Percentiles rank a stretch among this genome's conserved stretches.
Conservation (phyloP, 2,113 vertebrate species). For the Bungarus multicinctus region DNA sequence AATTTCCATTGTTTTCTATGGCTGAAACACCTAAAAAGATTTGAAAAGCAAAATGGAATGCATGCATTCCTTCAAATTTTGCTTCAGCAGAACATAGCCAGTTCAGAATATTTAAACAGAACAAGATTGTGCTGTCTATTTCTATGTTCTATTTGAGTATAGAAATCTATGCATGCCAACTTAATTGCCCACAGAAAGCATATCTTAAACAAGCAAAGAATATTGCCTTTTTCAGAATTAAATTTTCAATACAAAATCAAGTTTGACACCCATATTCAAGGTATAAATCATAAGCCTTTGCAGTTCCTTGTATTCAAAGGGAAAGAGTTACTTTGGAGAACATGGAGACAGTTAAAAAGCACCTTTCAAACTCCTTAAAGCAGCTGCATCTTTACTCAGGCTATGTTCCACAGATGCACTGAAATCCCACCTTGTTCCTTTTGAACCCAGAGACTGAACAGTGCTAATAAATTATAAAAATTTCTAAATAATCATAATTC, state of each 20-base stretch:
- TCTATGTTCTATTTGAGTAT: background rate
- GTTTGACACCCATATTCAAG: background rate
- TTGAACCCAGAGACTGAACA: background rate
- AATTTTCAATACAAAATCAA: background rate
- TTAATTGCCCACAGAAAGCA: background rate
- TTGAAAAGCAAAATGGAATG: background rate
- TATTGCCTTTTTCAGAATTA: background rate
- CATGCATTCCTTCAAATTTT: background rate
- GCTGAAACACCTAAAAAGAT: background rate
- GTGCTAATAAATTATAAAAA: background rate
- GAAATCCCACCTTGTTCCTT: background rate
- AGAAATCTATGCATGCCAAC: background rate
- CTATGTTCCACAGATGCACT: background rate
- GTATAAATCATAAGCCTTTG: background rate
- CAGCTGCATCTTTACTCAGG: background rate
- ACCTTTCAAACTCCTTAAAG: background rate
- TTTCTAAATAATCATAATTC: background rate
- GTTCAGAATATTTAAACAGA: background rate
- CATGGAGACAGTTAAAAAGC: background rate
- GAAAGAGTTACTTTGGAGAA: background rate
- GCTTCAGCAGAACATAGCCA: background rate
- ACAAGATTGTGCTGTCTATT: background rate
- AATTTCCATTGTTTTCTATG: background rate
- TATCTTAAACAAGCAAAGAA: background rate
- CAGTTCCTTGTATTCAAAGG: background rate